Base-by-base conservation (phyloP, 2,113 vertebrate species). In the Larimichthys crocea region DNA sequence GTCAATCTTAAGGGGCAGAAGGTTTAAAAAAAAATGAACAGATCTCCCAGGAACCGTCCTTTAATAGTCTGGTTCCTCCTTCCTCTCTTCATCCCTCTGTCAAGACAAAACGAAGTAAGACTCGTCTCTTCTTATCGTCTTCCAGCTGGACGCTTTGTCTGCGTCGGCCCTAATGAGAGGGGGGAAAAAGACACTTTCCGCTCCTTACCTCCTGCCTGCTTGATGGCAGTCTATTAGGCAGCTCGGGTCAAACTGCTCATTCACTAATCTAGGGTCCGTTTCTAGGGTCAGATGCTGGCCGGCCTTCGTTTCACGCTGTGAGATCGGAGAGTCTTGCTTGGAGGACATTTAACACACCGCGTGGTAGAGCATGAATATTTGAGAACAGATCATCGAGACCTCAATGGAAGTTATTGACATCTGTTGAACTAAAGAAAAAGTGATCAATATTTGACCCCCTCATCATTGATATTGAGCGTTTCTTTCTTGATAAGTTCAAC, bases 101-200 rank as follows among this genome's bases (percentile, higher is more conserved):
- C 83, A 88, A 88, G 81, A 82, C 80, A 85, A 69, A 89, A 87
- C 22, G 50, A 22, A 77, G 46, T 29, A 14, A 44, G 74, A 64
- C 53, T 82, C 52, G 42, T 86, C 74, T 68, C 49, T 29, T 64
- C 64, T 87, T 70, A 79, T 81, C 40, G 31, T 84, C 66, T 78
- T 77, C 74, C 72, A 14, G 65, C 76, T 59, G 74, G 46, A 84
- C 69, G 80, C 69, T 89, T 82, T 80, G 85, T 83, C 76, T 57
- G 77, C 56, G 82, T 88, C 75, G 71, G 86, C 56, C 78, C 78
- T 90, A 91, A 91, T 90, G 85, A 88, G 80, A 81, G 74, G 69
- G 31, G 31, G 80, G 79, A 67, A 74, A 65, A 78, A 73, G 26
- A 64, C 70, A 44, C 79, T 90, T 85, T 76, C 71, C 59, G 57